These are phyloP conservation scores for Echinarachnius parma DNA, from an alignment of 53 echinoderm and acorn worm species.

Conservation along the genomic window DNA sequence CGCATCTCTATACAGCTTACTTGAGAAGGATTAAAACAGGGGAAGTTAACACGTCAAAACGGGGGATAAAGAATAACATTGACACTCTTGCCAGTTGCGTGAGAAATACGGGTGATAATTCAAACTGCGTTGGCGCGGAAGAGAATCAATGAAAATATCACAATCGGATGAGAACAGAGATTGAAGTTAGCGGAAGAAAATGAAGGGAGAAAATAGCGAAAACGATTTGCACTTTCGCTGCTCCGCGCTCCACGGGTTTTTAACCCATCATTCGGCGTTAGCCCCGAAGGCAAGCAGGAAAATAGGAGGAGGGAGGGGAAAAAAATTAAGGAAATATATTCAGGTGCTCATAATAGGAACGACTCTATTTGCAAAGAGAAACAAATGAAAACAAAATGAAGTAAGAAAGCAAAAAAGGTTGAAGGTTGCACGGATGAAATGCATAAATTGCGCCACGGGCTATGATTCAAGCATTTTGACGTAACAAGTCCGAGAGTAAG, in stretches of 20 bases:
- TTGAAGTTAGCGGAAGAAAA: too few relatives aligned
- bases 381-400: neutral
- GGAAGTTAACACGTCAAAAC: neutral
- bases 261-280: slow-evolving; percentile 25
- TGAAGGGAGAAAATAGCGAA: neutral
- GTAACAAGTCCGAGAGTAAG: too few relatives aligned
- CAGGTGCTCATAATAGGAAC: too few relatives aligned
- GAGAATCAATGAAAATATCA: slow-evolving; percentile 34
- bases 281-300: slow-evolving; percentile 14
- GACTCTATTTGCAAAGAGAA: too few relatives aligned
- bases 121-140: slow-evolving; percentile 1
- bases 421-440: neutral
- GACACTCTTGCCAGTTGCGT: slow-evolving; percentile 21
- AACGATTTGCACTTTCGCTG: slow-evolving; percentile 25
- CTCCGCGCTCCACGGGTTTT: slow-evolving; percentile 13
- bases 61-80: neutral
- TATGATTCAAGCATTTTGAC: neutral
- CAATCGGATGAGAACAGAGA: neutral
- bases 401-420: neutral
- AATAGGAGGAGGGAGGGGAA: slow-evolving; percentile 10
- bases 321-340: too few relatives aligned
- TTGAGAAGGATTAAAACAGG: too few relatives aligned
- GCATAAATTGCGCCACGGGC: neutral
- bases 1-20: too few relatives aligned
- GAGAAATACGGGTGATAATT: slow-evolving; percentile 42